These are phyloP conservation scores for Carposina sasakii DNA, from an alignment of 1,140 invertebrate species.

Conservation along the genomic window DNA sequence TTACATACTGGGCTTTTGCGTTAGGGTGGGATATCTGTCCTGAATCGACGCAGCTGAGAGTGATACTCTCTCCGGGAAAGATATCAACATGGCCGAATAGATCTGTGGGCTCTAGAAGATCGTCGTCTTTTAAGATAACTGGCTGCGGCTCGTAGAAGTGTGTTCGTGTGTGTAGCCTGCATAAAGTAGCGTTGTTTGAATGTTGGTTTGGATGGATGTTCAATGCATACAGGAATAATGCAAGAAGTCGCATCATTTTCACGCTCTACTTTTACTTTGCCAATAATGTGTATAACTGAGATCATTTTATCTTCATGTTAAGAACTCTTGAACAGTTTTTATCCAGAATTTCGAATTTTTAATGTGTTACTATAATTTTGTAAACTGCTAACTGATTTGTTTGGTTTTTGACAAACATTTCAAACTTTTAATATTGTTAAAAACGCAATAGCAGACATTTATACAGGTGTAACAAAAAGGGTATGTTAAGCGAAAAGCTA, in stretches of 20 bases:
- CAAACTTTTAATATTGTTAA: too few relatives aligned
- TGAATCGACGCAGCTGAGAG: slow-evolving; percentile 43
- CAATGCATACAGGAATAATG: slow-evolving; percentile 43
- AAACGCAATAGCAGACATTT: too few relatives aligned
- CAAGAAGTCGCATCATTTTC: slow-evolving; percentile 34
- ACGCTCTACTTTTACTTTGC: slow-evolving; percentile 8
- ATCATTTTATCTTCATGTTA: background rate
- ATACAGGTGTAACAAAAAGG: too few relatives aligned
- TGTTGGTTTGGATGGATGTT: slow-evolving; percentile 31
- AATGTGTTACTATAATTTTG: background rate
- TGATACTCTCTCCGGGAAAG: slow-evolving; percentile 36
- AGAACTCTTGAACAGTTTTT: background rate
- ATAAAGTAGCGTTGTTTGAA: too few relatives aligned
- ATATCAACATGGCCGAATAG: slow-evolving; percentile 40
- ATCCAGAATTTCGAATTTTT: background rate
- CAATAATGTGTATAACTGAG: background rate
- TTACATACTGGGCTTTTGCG: slow-evolving; percentile 14
- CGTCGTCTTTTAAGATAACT: slow-evolving; percentile 39
- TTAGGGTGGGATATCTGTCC: slow-evolving; percentile 37
- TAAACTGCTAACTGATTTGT: background rate
- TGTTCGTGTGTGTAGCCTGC: slow-evolving; percentile 38
- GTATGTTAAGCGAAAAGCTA: too few relatives aligned
- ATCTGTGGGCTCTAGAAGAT: slow-evolving; percentile 49
- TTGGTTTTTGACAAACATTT: too few relatives aligned
- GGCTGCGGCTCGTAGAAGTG: slow-evolving; percentile 51